These are phyloP conservation scores for Nymphalis urticae DNA, from an alignment of 2,888 invertebrate species.

Conservation along the genomic window DNA sequence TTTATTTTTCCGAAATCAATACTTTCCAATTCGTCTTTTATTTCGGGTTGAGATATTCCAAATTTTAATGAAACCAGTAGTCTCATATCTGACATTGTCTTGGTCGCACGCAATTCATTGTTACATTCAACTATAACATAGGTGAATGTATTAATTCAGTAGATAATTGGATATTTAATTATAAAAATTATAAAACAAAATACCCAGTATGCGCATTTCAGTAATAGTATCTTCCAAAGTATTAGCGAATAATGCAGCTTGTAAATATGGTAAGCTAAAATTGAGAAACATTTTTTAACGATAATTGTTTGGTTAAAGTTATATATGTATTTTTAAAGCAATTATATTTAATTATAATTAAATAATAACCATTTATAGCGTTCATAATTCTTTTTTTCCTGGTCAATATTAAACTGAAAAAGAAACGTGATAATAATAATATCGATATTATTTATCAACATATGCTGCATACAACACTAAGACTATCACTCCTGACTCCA, in stretches of 20 bases:
- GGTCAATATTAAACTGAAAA: neutral
- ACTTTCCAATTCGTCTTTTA: constrained; percentile 44
- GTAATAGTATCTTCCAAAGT: constrained; percentile 49
- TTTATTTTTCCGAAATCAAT: constrained; percentile 42
- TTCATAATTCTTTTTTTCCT: neutral
- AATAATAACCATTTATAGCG: neutral
- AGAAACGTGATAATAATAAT: neutral
- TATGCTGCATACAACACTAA: neutral
- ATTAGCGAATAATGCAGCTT: constrained; percentile 47
- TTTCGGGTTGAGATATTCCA: constrained; percentile 39
- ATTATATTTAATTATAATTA: no score
- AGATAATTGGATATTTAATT: neutral
- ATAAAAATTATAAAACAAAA: constrained; percentile 16
- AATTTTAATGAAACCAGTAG: constrained; percentile 44
- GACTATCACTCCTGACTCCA: neutral
- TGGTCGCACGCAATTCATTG: constrained; percentile 46
- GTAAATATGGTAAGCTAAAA: constrained; percentile 44
- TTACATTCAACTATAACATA: constrained; percentile 45
- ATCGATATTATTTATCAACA: neutral
- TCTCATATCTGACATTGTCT: constrained; percentile 43
- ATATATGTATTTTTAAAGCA: neutral
- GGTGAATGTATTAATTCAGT: neutral
- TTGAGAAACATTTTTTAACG: neutral
- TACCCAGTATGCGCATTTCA: constrained; percentile 48
- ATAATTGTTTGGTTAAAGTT: neutral